Evolutionary conservation across 2,113 vertebrate species (phyloP), one percentile per base, ranked within the genome.

Genomic region (Petromus typicus): DNA sequence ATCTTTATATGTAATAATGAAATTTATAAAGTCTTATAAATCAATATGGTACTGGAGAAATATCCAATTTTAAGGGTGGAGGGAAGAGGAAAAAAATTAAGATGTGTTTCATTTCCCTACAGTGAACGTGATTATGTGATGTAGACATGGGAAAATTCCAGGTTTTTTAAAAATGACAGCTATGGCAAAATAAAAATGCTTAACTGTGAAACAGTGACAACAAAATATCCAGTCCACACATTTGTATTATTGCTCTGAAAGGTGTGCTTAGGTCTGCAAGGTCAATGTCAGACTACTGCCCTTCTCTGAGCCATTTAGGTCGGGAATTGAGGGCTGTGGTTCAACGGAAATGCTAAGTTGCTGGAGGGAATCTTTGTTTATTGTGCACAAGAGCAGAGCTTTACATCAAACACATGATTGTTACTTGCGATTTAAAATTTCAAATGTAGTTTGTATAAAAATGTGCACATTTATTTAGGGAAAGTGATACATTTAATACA

Each of bases 361-460:
- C 1, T 45, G 59, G 63, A 48, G 17, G 45, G 27, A 86, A 34
- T 75, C 25, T 37, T 37, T 9, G 20, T 48, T 69, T 7, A n/a
- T 8, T 40, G 27, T 10, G 2, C 30, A 14, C 7, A 10, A 25
- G 16, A 56, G 16, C 16, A 57, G 59, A 45, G 43, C 22, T 40
- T 75, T 11, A 16, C 23, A 22, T 57, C 57, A 22, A 18, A n/a
- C 13, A 40, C 48, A 30, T 51, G 23, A 22, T 25, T 37, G n/a
- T n/a, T 56, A n/a, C 16, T 86, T 32, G 34, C n/a, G 56, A 71
- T 8, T 34, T 64, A 75, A 82, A 69, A 71, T 63, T 66, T 56
- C 64, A 54, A 92, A 80, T 3, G 25, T 14, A 73, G 10, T 91
- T 95, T 92, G 78, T 22, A 76, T 89, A 78, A 16, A 86, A 78